Evolutionary conservation across 2,113 vertebrate genomes (phyloP).

Genomic region (Podilymbus podiceps): DNA sequence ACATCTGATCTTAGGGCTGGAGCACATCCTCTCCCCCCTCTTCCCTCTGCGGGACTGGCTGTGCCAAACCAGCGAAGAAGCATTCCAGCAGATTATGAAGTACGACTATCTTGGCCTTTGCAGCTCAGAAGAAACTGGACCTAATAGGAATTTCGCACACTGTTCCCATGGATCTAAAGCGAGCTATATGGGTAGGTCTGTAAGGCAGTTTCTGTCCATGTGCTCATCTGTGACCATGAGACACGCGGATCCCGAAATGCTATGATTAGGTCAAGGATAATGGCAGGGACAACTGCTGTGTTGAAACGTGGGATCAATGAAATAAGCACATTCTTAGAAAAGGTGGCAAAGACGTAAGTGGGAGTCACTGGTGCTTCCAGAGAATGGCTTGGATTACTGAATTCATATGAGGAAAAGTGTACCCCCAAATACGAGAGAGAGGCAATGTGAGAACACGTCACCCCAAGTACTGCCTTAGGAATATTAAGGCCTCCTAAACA

Average conservation of each 20-base stretch:
- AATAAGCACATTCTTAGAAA: constrained; percentile 38
- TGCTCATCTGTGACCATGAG: constrained; percentile 39
- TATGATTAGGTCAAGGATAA: constrained; percentile 69
- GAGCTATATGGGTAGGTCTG: not conserved
- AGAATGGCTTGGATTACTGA: constrained; percentile 21
- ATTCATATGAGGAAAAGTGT: not conserved
- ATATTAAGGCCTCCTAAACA: not conserved
- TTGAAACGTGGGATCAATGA: constrained; percentile 40
- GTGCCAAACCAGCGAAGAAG: constrained; percentile 40
- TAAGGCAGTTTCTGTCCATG: constrained; percentile 23
- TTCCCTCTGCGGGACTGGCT: not conserved
- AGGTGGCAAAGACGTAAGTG: constrained; percentile 48
- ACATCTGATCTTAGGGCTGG: constrained; percentile 63
- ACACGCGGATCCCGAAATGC: not conserved
- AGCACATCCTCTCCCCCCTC: constrained; percentile 54
- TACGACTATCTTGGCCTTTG: constrained; percentile 59
- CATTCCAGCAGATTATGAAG: constrained; percentile 71
- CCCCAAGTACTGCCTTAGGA: not conserved
- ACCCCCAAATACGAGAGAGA: not conserved
- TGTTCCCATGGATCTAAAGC: constrained; percentile 43
- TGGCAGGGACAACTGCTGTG: constrained; percentile 65
- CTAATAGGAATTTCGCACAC: constrained; percentile 63
- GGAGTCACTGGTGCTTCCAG: constrained; percentile 17
- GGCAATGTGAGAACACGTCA: not conserved
- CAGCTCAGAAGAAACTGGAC: constrained; percentile 68